These are phyloP conservation scores for Hartigia nigra DNA, from an alignment of 2,888 invertebrate species.

Conservation along the genomic window DNA sequence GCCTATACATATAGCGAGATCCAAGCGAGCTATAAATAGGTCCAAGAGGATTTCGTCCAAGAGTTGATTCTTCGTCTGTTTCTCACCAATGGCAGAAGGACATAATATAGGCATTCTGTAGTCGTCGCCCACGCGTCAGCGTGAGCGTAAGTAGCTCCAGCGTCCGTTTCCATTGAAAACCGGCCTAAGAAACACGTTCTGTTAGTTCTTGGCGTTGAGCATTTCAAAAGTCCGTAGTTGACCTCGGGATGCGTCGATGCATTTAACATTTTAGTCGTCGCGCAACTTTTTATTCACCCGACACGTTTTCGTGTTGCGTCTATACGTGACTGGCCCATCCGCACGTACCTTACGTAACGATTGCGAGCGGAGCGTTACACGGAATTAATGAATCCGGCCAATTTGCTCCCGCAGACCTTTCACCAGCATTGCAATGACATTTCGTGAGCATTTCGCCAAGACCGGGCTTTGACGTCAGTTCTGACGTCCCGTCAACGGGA, in stretches of 20 bases:
- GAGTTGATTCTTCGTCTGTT: not conserved
- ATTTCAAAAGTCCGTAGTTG: not conserved
- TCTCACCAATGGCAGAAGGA: not conserved
- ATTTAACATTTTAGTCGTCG: not conserved
- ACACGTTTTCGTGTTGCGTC: not conserved
- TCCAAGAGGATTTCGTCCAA: not conserved
- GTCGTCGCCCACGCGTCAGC: not conserved
- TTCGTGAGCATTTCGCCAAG: not conserved
- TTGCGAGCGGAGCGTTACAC: not conserved
- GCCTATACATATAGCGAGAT: not conserved
- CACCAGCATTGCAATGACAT: not conserved
- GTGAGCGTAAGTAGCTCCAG: not conserved
- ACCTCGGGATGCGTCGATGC: not conserved
- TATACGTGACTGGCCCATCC: not conserved
- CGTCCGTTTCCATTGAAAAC: not conserved
- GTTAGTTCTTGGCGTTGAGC: constrained; percentile 23
- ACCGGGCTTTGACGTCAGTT: not conserved
- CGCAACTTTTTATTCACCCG: not conserved
- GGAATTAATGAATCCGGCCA: not conserved
- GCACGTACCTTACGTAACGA: not conserved
- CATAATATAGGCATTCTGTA: not conserved
- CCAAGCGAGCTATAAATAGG: not conserved
- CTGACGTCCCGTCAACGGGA: not conserved
- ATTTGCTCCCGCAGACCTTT: not conserved
- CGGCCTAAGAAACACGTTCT: constrained; percentile 34